phyloP scores from a whole-genome alignment of 2,797 vertebrate genomes.

The Triplophysa yarkandensis region DNA sequence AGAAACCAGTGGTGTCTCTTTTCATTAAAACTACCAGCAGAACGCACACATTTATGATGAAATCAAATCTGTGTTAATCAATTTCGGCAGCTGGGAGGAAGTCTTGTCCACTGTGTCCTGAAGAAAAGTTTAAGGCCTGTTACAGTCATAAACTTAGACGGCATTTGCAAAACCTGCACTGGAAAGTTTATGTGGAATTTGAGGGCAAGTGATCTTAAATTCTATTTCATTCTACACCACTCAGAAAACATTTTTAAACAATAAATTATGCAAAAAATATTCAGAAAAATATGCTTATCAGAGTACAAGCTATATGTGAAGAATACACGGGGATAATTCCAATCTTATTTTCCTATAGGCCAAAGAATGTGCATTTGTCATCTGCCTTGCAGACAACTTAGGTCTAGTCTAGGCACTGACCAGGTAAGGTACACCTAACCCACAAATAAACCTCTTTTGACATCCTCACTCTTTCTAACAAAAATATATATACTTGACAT shows the following conservation, averaged over 20 bases:
- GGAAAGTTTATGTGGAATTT: constrained; percentile 97
- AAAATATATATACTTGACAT: too few species aligned
- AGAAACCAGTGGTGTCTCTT: constrained; percentile 33
- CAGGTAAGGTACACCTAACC: constrained; percentile 79
- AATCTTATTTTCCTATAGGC: constrained; percentile 69
- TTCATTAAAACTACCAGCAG: constrained; percentile 2
- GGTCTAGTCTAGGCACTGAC: constrained; percentile 79
- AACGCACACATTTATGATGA: background rate
- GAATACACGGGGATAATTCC: background rate
- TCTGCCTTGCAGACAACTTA: constrained; percentile 86
- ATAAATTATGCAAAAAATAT: background rate
- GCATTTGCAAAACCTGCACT: constrained; percentile 95
- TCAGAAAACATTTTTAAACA: background rate
- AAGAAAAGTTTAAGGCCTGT: constrained; percentile 91
- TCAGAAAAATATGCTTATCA: background rate
- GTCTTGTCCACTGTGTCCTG: constrained; percentile 89
- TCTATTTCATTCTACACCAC: background rate
- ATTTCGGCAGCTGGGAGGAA: constrained; percentile 80
- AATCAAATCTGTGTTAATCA: background rate
- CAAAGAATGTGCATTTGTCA: constrained; percentile 97
- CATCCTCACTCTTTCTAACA: too few species aligned
- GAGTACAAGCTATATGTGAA: background rate
- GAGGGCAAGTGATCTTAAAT: constrained; percentile 76
- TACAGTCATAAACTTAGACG: constrained; percentile 89
- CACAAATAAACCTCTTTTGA: too few species aligned